Conservation (phyloP, 2,888 invertebrate species). For the Euproctis similis region DNA sequence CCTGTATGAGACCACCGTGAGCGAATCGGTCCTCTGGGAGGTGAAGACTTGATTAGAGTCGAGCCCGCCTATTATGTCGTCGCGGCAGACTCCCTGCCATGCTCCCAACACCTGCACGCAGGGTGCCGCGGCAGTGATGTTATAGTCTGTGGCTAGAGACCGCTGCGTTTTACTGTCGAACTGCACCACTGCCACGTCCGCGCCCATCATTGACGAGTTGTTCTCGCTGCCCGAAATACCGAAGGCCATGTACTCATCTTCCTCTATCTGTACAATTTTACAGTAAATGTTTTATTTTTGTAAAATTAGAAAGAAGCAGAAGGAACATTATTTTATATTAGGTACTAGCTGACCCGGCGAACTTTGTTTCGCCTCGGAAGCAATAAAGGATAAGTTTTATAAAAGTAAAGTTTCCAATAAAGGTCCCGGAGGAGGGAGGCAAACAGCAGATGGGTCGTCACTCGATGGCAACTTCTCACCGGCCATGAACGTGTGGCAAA, state of each 20-base stretch:
- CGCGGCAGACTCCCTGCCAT: conserved; percentile 90
- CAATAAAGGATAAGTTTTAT: no score
- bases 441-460: no score
- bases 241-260: conserved; percentile 91
- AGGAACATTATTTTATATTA: no score
- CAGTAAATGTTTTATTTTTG: no score
- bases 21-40: conserved; percentile 81
- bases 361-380: no score
- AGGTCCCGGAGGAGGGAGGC: no score
- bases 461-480: no score
- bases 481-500: no score
- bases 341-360: no score
- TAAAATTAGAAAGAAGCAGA: no score
- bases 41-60: conserved; percentile 89
- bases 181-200: conserved; percentile 87
- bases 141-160: conserved; percentile 88
- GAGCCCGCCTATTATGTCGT: conserved; percentile 86
- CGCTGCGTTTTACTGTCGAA: conserved; percentile 78
- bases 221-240: conserved; percentile 86
- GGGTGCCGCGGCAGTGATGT: conserved; percentile 88
- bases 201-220: conserved; percentile 86
- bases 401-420: no score
- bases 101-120: conserved; percentile 91
- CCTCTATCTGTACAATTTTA: conserved; percentile 53
- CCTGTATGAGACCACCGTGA: conserved; percentile 87